phyloP scores from a whole-genome alignment of 1,140 invertebrate genomes.

The Ylistrum balloti region DNA sequence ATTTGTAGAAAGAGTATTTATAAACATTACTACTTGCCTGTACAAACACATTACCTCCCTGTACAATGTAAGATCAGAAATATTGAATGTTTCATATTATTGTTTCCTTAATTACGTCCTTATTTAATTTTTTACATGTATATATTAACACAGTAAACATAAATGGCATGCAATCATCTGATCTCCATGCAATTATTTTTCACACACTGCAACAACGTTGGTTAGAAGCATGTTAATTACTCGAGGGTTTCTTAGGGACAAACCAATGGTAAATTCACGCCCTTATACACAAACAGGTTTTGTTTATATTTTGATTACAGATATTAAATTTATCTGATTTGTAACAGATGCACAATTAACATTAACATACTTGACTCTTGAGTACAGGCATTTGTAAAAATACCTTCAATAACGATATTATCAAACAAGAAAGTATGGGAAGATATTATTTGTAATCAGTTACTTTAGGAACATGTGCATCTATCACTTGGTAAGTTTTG shows the following conservation, averaged over 20 bases:
- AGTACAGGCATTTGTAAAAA: no score
- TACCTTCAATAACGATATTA: no score
- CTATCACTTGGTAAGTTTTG: neutral
- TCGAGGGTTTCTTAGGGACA: neutral
- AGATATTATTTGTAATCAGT: neutral
- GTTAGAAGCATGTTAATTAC: conserved; percentile 34
- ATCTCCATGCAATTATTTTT: conserved; percentile 10
- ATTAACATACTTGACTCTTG: no score
- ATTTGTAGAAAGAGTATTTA: neutral
- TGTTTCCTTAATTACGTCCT: neutral
- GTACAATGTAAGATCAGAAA: neutral
- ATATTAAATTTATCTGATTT: neutral
- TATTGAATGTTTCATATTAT: conserved; percentile 19
- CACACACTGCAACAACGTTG: neutral
- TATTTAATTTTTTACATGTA: neutral
- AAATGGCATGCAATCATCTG: neutral
- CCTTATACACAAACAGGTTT: neutral
- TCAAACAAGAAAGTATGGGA: no score
- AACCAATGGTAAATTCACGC: neutral
- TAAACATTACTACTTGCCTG: conserved; percentile 34
- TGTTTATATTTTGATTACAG: neutral
- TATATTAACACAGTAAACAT: neutral
- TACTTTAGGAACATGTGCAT: neutral
- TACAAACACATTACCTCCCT: conserved; percentile 3
- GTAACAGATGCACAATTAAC: neutral